Conservation (phyloP, 2,888 invertebrate species). For the Cantharis lateralis region DNA sequence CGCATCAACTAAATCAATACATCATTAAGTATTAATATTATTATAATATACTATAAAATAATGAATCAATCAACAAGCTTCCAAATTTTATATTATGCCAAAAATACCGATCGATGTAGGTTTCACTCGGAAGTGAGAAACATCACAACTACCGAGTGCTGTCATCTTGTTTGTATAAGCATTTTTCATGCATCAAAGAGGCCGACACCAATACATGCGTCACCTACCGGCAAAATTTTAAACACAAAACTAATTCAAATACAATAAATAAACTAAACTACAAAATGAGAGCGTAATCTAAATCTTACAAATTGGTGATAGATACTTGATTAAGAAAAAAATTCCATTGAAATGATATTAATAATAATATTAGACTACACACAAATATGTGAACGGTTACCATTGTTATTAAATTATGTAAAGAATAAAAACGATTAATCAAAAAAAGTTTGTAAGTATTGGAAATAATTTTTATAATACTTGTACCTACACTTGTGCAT, state of each 20-base stretch:
- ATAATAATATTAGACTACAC: neutral
- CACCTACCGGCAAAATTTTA: conserved; percentile 12
- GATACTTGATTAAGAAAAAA: neutral
- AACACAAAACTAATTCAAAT: conserved; percentile 5
- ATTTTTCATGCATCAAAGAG: conserved; percentile 12
- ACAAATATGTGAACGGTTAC: neutral
- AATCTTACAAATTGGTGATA: neutral
- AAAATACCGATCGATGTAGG: neutral
- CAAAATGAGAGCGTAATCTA: neutral
- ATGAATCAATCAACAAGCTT: neutral
- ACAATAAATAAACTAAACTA: conserved; percentile 2
- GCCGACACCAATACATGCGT: conserved; percentile 9
- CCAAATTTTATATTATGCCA: neutral
- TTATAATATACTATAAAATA: neutral
- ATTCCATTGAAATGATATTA: neutral
- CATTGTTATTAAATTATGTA: neutral
- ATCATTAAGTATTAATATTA: neutral
- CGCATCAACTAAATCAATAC: neutral
- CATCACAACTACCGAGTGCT: conserved; percentile 26
- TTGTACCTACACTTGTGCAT: conserved; percentile 26
- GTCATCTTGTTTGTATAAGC: conserved; percentile 28
- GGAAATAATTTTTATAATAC: neutral
- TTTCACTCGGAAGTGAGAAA: neutral
- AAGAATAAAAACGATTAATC: neutral
- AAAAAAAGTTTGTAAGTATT: neutral